A percentile compares a stretch with the other conserved stretches of the same genome.
Evolutionary conservation across 2,888 invertebrate species (phyloP).

Genomic region (Peribatodes rhomboidaria): DNA sequence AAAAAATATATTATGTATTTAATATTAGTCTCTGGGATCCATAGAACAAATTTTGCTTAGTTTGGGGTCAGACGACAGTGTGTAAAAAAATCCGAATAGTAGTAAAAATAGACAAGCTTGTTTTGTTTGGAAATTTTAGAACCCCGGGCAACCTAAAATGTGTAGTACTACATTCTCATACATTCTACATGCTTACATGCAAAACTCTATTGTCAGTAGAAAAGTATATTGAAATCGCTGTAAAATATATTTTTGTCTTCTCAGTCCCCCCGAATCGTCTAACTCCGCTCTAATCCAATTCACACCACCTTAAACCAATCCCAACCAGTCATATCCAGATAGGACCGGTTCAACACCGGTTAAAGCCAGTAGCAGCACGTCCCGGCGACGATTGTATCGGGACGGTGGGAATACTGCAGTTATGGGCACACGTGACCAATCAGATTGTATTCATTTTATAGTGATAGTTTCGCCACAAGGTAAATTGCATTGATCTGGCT

Average conservation of each 20-base stretch:
- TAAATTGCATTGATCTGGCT: conserved; percentile 3
- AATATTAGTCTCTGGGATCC: no score
- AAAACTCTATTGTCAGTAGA: no score
- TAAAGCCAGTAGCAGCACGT: conserved; percentile 12
- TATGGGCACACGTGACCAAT: conserved; percentile 46
- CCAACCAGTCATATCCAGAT: conserved; percentile 10
- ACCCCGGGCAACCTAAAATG: no score
- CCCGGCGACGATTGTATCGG: conserved; percentile 25
- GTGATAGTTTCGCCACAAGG: conserved; percentile 15
- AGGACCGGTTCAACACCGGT: conserved; percentile 7
- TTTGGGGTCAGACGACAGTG: no score
- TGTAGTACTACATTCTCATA: no score
- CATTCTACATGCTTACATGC: no score
- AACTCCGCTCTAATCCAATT: background rate
- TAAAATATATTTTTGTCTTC: no score
- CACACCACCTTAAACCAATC: background rate
- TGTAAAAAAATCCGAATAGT: no score
- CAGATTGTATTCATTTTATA: conserved; percentile 18
- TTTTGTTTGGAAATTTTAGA: no score
- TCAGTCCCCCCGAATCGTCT: background rate
- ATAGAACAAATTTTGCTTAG: no score
- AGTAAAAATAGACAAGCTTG: no score
- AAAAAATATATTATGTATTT: no score
- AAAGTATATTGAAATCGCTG: background rate
- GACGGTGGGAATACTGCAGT: conserved; percentile 28